Evolutionary conservation across 2,888 invertebrate species (phyloP).

Genomic region (Pollenia angustigena): DNA sequence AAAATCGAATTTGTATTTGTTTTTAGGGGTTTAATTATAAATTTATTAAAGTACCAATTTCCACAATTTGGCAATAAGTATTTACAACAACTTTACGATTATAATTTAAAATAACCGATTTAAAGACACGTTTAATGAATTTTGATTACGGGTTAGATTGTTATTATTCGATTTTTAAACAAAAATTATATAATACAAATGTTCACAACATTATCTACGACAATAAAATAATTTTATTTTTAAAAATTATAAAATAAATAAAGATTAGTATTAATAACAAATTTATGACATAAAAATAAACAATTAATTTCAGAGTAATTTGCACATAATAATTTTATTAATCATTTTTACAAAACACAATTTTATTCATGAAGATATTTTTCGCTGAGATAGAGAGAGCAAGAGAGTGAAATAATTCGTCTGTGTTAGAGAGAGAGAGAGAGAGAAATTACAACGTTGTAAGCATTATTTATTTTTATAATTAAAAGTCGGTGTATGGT

Average conservation of each 20-base stretch:
- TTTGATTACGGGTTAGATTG: background rate
- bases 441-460: background rate
- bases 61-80: no score
- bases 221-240: background rate
- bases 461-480: background rate
- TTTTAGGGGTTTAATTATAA: no score
- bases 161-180: background rate
- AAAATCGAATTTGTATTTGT: no score
- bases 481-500: slow-evolving; percentile 79
- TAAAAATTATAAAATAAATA: slow-evolving; percentile 19
- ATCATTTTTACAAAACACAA: slow-evolving; percentile 64
- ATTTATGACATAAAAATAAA: background rate
- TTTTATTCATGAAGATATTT: slow-evolving; percentile 9
- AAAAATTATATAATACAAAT: background rate
- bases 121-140: slow-evolving; percentile 40
- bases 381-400: no score
- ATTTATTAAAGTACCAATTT: no score
- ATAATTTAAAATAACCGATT: slow-evolving; percentile 21
- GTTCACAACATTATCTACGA: slow-evolving; percentile 4
- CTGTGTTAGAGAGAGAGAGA: background rate
- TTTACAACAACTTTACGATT: background rate
- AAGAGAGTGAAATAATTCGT: no score
- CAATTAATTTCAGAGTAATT: slow-evolving; percentile 3
- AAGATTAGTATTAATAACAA: background rate
- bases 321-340: background rate